Conservation (phyloP, 2,797 vertebrate genomes). For the Apogon hyalosoma region DNA sequence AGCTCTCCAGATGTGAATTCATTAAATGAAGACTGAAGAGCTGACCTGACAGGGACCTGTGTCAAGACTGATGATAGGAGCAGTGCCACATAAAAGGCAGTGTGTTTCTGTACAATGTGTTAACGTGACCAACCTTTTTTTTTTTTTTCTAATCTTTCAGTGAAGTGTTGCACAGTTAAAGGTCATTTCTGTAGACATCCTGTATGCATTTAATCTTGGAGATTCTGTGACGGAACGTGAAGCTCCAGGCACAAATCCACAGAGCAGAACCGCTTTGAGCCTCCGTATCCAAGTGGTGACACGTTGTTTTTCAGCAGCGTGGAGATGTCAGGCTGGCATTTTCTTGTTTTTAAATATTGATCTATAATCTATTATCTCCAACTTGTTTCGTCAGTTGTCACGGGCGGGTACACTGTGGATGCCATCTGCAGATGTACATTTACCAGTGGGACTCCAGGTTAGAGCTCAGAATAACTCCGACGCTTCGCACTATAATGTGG, state of each 20-base stretch:
- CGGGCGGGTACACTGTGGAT: slow-evolving; percentile 5
- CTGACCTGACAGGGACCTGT: slow-evolving; percentile 1
- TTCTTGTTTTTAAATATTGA: slow-evolving; percentile 32
- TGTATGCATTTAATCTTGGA: slow-evolving; percentile 20
- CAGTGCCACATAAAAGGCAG: neutral
- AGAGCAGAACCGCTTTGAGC: slow-evolving; percentile 22
- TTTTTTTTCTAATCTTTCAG: slow-evolving; percentile 28
- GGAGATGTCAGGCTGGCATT: slow-evolving; percentile 20
- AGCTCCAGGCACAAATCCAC: slow-evolving; percentile 37
- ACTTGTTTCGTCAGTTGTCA: slow-evolving; percentile 37
- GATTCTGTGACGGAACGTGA: slow-evolving; percentile 29
- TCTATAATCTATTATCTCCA: slow-evolving; percentile 24
- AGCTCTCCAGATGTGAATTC: neutral
- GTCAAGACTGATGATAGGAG: neutral
- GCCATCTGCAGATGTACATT: neutral
- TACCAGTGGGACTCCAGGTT: slow-evolving; percentile 1
- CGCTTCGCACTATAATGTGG: slow-evolving; percentile 7
- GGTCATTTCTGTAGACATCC: slow-evolving; percentile 3
- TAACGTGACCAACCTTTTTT: slow-evolving; percentile 17
- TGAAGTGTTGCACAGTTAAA: slow-evolving; percentile 27
- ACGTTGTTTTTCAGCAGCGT: slow-evolving; percentile 11
- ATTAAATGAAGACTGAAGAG: neutral
- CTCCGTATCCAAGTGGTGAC: slow-evolving; percentile 23
- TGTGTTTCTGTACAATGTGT: slow-evolving; percentile 17
- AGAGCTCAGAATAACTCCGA: slow-evolving; percentile 7